phyloP scores from a whole-genome alignment of 2,888 invertebrate genomes.

The Schrankia costaestrigalis region DNA sequence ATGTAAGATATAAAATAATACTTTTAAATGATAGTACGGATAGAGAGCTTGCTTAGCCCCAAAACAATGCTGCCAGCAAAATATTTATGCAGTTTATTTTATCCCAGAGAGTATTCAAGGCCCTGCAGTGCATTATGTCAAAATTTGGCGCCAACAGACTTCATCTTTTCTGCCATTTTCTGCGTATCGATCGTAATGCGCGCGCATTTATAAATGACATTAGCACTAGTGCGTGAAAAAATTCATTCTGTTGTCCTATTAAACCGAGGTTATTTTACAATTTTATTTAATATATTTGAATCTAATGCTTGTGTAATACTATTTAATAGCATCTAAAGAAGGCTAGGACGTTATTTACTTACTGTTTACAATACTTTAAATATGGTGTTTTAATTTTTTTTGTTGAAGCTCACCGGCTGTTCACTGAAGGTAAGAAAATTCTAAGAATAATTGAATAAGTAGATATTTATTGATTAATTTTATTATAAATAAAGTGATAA shows the following conservation, averaged over 20 bases:
- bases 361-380: no score
- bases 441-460: no score
- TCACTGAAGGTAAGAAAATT: slow-evolving; percentile 20
- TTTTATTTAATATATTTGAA: slow-evolving; percentile 18
- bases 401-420: slow-evolving; percentile 18
- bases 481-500: no score
- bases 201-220: slow-evolving; percentile 58
- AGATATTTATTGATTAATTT: no score
- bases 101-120: no score
- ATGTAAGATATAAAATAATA: no score
- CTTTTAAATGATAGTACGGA: no score
- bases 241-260: slow-evolving; percentile 36
- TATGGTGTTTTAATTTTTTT: slow-evolving; percentile 22
- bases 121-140: no score
- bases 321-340: slow-evolving; percentile 3
- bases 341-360: no score
- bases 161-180: not conserved
- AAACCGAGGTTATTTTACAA: slow-evolving; percentile 48
- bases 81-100: no score
- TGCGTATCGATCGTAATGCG: slow-evolving; percentile 67
- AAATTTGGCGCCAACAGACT: slow-evolving; percentile 15
- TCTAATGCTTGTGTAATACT: slow-evolving; percentile 10
- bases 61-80: no score
- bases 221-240: slow-evolving; percentile 52
- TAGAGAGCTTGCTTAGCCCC: no score